These are phyloP conservation scores for Pherbina coryleti DNA, from an alignment of 2,888 invertebrate genomes.

Conservation along the genomic window DNA sequence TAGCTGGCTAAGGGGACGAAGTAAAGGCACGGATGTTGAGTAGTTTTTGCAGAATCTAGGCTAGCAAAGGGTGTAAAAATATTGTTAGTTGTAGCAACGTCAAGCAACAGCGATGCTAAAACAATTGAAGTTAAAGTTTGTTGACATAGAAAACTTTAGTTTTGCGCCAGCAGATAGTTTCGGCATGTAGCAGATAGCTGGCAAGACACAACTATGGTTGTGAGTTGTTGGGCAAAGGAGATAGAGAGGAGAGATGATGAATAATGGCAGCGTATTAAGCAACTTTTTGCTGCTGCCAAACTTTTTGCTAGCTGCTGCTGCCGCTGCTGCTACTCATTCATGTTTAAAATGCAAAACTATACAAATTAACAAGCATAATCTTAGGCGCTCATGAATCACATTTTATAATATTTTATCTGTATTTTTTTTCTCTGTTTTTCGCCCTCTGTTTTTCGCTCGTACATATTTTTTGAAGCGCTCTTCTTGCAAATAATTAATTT, in stretches of 20 bases:
- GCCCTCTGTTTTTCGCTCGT: neutral
- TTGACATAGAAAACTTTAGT: slow-evolving; percentile 30
- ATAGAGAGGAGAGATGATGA: slow-evolving; percentile 5
- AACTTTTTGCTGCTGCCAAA: neutral
- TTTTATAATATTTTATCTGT: slow-evolving; percentile 4
- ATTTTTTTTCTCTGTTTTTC: neutral
- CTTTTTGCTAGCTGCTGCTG: neutral
- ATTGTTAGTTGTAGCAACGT: neutral
- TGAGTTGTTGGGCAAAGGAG: neutral
- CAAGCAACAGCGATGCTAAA: neutral
- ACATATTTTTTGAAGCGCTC: neutral
- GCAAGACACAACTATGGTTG: too few species aligned
- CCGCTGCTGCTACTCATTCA: neutral
- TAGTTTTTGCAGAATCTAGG: too few species aligned
- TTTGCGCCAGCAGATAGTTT: neutral
- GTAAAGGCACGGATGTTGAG: neutral
- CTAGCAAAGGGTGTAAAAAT: neutral
- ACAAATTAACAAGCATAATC: slow-evolving; percentile 38
- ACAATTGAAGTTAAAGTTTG: slow-evolving; percentile 13
- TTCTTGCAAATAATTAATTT: slow-evolving; percentile 1
- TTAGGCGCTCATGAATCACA: slow-evolving; percentile 16
- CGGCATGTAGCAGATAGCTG: too few species aligned
- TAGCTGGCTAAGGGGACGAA: neutral
- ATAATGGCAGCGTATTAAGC: slow-evolving; percentile 14
- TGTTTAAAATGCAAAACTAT: neutral